Evolutionary conservation across 2,888 invertebrate genomes (phyloP), one percentile per base, ranked within the genome.

Genomic region (Rhingia campestris): DNA sequence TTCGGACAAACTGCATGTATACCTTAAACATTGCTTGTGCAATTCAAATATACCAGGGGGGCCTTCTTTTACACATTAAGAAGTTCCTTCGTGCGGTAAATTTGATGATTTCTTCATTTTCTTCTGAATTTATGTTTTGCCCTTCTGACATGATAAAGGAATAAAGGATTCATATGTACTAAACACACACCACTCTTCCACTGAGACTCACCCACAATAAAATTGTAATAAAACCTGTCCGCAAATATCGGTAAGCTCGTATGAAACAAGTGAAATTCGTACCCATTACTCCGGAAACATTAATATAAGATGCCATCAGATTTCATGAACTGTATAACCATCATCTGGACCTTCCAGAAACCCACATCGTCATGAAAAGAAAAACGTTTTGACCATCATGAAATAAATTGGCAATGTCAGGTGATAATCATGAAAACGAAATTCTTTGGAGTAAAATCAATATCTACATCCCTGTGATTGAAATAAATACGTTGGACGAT

Each of bases 61-160:
- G 6, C 32, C n/a, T 53, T 54, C 45, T 54, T 56, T 58, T 58
- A 58, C 56, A 41, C 49, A 58, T 74, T 74, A 66, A 39, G 22
- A 35, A 74, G 58, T 49, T 74, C 58, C 74, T 66, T 74, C 56
- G 54, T 39, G 49, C 58, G 49, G 64, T 66, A 66, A 66, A 74
- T 74, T 74, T 66, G 49, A 74, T 74, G 64, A 74, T 74, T 64
- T 74, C 56, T 74, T 74, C 56, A 74, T 64, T 64, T 74, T 66
- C 56, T 74, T 37, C 7, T 30, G 22, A 12, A 64, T 4, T 47
- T 74, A 56, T 49, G 47, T 56, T 54, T 49, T 64, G 56, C 6
- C 39, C 47, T 58, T 49, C 32, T 49, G 41, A 41, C 32, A 73
- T 58, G 56, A 74, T 74, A 73, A 73, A 54, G 63, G 73, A 47